These are phyloP conservation scores for Mnemiopsis leidyi DNA, from an alignment of 37 sponge, comb jelly and placozoan genomes.

Conservation along the genomic window DNA sequence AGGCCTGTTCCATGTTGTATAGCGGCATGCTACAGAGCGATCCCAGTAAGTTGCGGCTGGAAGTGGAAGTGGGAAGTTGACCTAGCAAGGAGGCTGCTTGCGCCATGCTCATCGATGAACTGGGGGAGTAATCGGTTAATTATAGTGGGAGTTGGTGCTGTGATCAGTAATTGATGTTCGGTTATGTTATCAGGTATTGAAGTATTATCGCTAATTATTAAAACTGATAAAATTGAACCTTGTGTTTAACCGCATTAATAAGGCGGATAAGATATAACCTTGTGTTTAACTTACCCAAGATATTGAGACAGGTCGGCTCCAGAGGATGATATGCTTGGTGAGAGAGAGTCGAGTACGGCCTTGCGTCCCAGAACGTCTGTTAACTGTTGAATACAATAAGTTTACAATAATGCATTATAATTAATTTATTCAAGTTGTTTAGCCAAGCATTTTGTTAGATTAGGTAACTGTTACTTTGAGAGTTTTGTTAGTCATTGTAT, in stretches of 20 bases:
- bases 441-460: too few species aligned
- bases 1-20: constrained; percentile 36
- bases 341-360: constrained; percentile 27
- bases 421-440: too few species aligned
- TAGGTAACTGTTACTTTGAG: too few species aligned
- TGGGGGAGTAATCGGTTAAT: not conserved
- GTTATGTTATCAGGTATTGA: too few species aligned
- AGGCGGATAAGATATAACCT: too few species aligned
- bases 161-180: not conserved
- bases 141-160: not conserved
- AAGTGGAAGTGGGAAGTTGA: not conserved
- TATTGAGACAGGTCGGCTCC: constrained; percentile 35
- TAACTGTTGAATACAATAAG: too few species aligned
- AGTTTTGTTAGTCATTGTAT: too few species aligned
- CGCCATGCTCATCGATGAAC: constrained; percentile 33
- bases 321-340: not conserved
- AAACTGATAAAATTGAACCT: too few species aligned
- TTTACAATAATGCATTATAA: too few species aligned
- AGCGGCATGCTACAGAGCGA: constrained; percentile 21
- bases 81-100: constrained; percentile 57
- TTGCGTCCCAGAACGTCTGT: constrained; percentile 63
- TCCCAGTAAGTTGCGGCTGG: not conserved
- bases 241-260: too few species aligned
- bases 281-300: constrained; percentile 5
- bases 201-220: too few species aligned